Evolutionary conservation across 1,140 invertebrate genomes (phyloP), one percentile per base, ranked within the genome.

Genomic region (Protaetia brevitarsis): DNA sequence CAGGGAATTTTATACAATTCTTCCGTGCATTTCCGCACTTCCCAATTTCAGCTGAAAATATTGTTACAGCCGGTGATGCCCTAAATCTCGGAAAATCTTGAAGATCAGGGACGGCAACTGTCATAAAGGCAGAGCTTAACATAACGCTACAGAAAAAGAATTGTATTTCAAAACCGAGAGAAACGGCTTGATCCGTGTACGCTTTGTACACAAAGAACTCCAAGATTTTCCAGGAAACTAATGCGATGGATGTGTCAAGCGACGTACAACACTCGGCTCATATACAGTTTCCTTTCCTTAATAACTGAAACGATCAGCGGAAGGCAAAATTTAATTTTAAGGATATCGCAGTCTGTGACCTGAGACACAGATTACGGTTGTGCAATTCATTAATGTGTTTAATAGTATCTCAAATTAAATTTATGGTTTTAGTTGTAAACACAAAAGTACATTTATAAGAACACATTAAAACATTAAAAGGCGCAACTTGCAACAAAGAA

Each of bases 91-190:
- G 27, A 57, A n/a, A 58, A 13, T 58, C 56, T 13, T 27, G 26
- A 58, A 58, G 56, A 58, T 58, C 29, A 27, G 56, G 11, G 23
- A n/a, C 56, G 56, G 56, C 4, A 58, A 28, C 56, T 16, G 56
- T 28, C 23, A 58, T 58, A 58, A 58, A 58, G 56, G 23, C 56
- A 30, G 8, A 58, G 56, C 56, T 58, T 58, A 58, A 58, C 56
- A 27, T 58, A 58, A 58, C 23, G 13, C 56, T 27, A 27, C 56
- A 30, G 6, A 58, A 21, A 58, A 58, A 58, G 56, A 30, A 58
- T 30, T 58, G 56, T 58, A 58, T 58, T 58, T 58, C 56, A 58
- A 58, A 58, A 58, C 56, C 28, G 21, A 58, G 56, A 58, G 56
- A 58, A 58, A 58, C 10, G 56, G 8, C 3, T 30, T 58, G 56